Conservation (phyloP, 2,797 vertebrate genomes). For the Centropyge bicolor region DNA sequence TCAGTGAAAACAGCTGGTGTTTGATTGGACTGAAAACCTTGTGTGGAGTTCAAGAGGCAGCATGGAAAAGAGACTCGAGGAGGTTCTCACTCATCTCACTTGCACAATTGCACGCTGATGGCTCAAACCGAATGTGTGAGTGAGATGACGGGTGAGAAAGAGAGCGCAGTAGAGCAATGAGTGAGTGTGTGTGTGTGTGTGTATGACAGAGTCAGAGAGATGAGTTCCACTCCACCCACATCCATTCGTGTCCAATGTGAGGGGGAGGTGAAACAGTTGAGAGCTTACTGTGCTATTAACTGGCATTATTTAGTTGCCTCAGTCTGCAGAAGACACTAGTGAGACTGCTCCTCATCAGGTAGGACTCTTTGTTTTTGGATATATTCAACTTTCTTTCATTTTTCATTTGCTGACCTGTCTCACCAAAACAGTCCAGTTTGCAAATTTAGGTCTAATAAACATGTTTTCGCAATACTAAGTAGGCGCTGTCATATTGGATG, state of each 20-base stretch:
- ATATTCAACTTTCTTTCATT: slow-evolving; percentile 21
- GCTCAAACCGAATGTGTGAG: slow-evolving; percentile 53
- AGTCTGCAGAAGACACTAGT: slow-evolving; percentile 59
- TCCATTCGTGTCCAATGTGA: slow-evolving; percentile 76
- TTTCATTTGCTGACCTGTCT: background rate
- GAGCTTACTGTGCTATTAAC: slow-evolving; percentile 71
- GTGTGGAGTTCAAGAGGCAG: slow-evolving; percentile 30
- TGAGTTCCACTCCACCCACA: slow-evolving; percentile 83
- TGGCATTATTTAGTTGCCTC: slow-evolving; percentile 67
- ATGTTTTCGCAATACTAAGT: background rate
- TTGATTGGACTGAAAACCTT: slow-evolving; percentile 60
- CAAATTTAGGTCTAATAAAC: background rate
- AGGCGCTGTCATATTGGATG: background rate
- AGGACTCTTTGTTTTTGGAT: slow-evolving; percentile 39
- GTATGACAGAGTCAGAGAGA: slow-evolving; percentile 52
- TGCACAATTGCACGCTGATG: slow-evolving; percentile 53
- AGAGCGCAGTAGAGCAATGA: slow-evolving; percentile 41
- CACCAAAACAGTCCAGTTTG: background rate
- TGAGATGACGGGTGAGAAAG: slow-evolving; percentile 52
- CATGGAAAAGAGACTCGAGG: slow-evolving; percentile 23
- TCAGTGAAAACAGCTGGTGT: slow-evolving; percentile 74
- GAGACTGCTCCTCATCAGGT: slow-evolving; percentile 70
- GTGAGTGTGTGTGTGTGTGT: slow-evolving; percentile 2
- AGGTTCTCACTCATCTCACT: slow-evolving; percentile 33
- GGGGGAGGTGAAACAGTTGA: slow-evolving; percentile 80